Conservation (phyloP, 2,797 vertebrate species). For the Petrocephalus sullivani region DNA sequence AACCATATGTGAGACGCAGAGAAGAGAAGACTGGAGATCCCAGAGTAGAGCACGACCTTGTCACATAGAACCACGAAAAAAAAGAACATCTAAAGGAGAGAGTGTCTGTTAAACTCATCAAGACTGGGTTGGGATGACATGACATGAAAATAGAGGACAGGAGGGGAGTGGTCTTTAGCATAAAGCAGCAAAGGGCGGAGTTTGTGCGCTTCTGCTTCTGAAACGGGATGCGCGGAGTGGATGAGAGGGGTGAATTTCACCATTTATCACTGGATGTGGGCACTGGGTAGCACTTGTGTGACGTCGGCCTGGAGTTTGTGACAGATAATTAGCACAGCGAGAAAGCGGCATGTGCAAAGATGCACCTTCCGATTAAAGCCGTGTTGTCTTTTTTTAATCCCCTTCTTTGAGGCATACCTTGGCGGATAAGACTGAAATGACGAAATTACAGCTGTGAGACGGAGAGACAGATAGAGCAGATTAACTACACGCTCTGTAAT, state of each 20-base stretch:
- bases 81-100: slow-evolving; percentile 42
- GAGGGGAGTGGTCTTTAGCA: slow-evolving; percentile 13
- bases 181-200: slow-evolving; percentile 46
- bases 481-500: neutral
- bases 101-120: slow-evolving; percentile 57
- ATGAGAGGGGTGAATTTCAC: slow-evolving; percentile 50
- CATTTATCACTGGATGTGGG: slow-evolving; percentile 57
- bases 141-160: slow-evolving; percentile 22
- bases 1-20: neutral
- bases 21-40: neutral
- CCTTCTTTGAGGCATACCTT: slow-evolving; percentile 36
- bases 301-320: slow-evolving; percentile 26
- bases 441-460: neutral
- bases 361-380: neutral
- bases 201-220: slow-evolving; percentile 46
- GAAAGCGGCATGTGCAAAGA: slow-evolving; percentile 3
- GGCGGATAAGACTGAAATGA: neutral
- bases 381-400: slow-evolving; percentile 36
- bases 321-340: slow-evolving; percentile 34
- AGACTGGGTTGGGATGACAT: slow-evolving; percentile 44
- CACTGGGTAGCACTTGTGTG: slow-evolving; percentile 49
- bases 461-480: neutral
- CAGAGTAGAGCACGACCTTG: neutral
- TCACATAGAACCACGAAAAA: slow-evolving; percentile 35
- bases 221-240: slow-evolving; percentile 32